Percentiles rank a stretch among this genome's conserved stretches.
These are phyloP conservation scores for Crypturellus undulatus DNA, from an alignment of 2,113 vertebrate genomes.

Conservation along the genomic window DNA sequence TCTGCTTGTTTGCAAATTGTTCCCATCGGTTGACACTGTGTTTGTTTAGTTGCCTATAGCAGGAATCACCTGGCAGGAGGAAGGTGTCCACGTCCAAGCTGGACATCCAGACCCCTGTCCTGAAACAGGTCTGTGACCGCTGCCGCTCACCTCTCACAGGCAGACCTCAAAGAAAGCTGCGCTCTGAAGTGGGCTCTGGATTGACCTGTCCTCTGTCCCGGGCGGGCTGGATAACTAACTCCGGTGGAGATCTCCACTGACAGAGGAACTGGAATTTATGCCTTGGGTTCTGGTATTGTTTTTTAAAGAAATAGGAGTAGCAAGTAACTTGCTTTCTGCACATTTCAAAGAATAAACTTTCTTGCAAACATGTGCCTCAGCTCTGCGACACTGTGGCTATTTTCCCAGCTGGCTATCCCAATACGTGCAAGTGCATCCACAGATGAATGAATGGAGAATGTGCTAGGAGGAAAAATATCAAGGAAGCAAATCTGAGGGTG, in stretches of 20 bases:
- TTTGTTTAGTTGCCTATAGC: background rate
- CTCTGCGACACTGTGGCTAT: background rate
- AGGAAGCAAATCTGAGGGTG: background rate
- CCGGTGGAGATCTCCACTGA: rapidly evolving
- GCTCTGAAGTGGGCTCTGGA: background rate
- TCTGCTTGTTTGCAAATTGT: constrained; percentile 15
- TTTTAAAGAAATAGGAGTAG: background rate
- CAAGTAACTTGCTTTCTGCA: background rate
- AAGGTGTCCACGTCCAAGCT: background rate
- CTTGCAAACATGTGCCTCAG: background rate
- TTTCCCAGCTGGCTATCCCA: background rate
- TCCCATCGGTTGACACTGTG: rapidly evolving
- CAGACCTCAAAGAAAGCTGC: background rate
- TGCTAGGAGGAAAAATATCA: background rate
- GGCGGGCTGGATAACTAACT: background rate
- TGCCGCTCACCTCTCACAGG: background rate
- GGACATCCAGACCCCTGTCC: background rate
- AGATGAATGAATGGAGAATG: background rate
- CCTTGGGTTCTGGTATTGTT: background rate
- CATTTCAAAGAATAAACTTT: background rate
- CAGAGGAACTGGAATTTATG: background rate
- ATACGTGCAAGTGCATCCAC: rapidly evolving
- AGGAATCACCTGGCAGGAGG: background rate
- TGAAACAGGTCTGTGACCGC: too few relatives aligned
- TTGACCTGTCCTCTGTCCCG: background rate